Base-by-base conservation (phyloP, 2,888 invertebrate species). In the Lottia gigantea region DNA sequence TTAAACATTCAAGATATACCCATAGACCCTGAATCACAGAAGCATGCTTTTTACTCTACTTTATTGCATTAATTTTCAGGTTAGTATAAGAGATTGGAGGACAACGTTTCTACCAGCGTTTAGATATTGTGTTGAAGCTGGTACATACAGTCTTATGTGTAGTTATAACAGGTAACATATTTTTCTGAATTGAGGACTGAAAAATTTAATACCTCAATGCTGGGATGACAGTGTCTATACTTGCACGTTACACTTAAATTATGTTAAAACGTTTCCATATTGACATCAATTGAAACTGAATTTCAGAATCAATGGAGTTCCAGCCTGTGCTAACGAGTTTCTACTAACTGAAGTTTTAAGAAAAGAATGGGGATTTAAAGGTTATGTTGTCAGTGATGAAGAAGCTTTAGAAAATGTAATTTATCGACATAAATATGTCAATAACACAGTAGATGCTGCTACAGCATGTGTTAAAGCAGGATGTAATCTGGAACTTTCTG, bases 91-190 rank as follows among this genome's bases (percentile, higher is more conserved):
- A 69, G 86, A 86, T 69, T 83, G 80, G 81, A 64, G 79, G 12
- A 76, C 82, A 73, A 86, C 86, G 0, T 86, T 82, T 71, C 73
- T 86, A 45, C 86, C 86, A 64, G 80, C 79, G 63, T 86, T 86
- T 73, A 77, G 75, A 66, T 75, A 74, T 46, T 86, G 86, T 77
- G 81, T 86, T 12, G 76, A 81, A 12, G 85, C 84, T 6, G 85
- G 85, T 14, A 80, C 82, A 6, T 81, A 80, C 74, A 82, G 81
- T 49, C 63, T 85, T 12, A 85, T 86, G 85, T 86, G 85, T 76
- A 85, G 85, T 72, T 86, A 85, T 71, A 86, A 85, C 77, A 81
- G 81, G 79, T 82, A 23, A 63, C 3, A 23, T 25, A 31, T 31
- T 31, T 6, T 31, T 31, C 6, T 31, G 31, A 4, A 6, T 31